A percentile compares a stretch with the other conserved stretches of the same genome.
Evolutionary conservation across 2,888 invertebrate genomes (phyloP).

Genomic region (Thelaira solivaga): DNA sequence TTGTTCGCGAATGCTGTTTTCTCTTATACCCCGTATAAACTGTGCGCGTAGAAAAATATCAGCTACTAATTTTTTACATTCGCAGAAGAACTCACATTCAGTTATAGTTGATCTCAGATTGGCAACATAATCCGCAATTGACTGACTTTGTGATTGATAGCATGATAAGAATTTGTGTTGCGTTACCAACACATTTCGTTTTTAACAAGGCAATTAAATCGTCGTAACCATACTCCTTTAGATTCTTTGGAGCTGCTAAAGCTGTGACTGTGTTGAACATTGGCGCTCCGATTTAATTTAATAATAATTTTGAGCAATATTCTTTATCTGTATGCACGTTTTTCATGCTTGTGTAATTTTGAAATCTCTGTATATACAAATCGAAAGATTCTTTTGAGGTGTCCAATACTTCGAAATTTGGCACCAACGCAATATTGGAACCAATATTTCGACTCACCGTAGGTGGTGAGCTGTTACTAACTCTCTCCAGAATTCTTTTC

Average conservation of each 20-base stretch:
- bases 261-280: not conserved
- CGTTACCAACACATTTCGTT: conserved; percentile 35
- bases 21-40: conserved; percentile 37
- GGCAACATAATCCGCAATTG: conserved; percentile 30
- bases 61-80: conserved; percentile 38
- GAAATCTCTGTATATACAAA: conserved; percentile 35
- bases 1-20: conserved; percentile 31
- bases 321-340: not conserved
- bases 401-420: too few relatives aligned
- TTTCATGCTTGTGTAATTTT: conserved; percentile 22
- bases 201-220: not conserved
- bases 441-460: too few relatives aligned
- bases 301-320: conserved; percentile 26
- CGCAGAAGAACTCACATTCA: conserved; percentile 38
- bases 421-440: too few relatives aligned
- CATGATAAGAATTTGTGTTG: conserved; percentile 40
- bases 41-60: conserved; percentile 43
- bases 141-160: conserved; percentile 2
- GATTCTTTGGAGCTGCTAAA: not conserved
- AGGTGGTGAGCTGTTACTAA: too few relatives aligned
- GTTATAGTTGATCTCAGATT: conserved; percentile 1
- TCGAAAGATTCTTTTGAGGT: too few relatives aligned
- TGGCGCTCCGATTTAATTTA: conserved; percentile 44
- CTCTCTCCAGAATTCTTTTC: too few relatives aligned
- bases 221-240: not conserved